These are phyloP conservation scores for Megalonaias nervosa DNA, from an alignment of 1,140 invertebrate species.

Conservation along the genomic window DNA sequence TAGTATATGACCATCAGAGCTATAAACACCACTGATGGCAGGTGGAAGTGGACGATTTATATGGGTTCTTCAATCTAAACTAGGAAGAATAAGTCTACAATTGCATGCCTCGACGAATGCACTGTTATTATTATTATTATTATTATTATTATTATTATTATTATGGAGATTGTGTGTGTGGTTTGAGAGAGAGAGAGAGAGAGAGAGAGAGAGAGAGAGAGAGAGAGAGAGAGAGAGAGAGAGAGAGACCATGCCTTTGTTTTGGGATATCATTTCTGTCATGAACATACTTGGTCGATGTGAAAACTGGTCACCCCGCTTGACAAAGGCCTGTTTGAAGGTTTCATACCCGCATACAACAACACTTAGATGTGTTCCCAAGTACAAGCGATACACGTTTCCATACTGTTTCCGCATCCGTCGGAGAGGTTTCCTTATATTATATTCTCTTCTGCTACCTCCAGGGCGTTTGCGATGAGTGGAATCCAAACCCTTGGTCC, in stretches of 20 bases:
- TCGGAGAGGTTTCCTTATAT: not conserved
- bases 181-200: no score
- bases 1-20: no score
- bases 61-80: not conserved
- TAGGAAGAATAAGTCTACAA: not conserved
- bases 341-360: slow-evolving; percentile 14
- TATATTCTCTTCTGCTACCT: not conserved
- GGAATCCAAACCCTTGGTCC: no score
- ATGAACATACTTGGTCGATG: slow-evolving; percentile 21
- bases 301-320: slow-evolving; percentile 27
- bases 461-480: no score
- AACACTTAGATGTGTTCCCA: slow-evolving; percentile 8
- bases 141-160: no score
- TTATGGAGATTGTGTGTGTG: no score
- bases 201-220: no score
- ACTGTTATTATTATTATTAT: not conserved
- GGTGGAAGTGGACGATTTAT: not conserved
- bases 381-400: slow-evolving; percentile 20
- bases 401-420: no score
- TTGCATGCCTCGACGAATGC: not conserved
- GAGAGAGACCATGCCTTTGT: slow-evolving; percentile 10
- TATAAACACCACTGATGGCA: not conserved
- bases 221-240: not conserved
- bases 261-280: not conserved
- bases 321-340: slow-evolving; percentile 27